These are phyloP conservation scores for Drosophila aff. DNA, from an alignment of 1,140 invertebrate genomes.

Conservation along the genomic window DNA sequence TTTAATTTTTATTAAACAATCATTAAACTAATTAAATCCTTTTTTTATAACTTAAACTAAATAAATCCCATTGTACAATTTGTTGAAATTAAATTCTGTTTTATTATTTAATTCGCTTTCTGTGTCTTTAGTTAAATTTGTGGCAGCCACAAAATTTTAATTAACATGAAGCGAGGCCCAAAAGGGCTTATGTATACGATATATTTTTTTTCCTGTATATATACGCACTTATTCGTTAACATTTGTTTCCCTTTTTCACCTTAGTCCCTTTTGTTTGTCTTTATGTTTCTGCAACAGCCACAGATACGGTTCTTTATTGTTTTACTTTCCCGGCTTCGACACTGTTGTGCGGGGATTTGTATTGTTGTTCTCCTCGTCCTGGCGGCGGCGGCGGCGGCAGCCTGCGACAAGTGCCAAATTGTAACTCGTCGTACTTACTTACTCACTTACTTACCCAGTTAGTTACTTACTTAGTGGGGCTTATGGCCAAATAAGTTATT, in stretches of 20 bases:
- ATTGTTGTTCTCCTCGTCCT: conserved; percentile 14
- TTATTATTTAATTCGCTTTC: neutral
- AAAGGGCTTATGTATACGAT: neutral
- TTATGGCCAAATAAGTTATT: conserved; percentile 54
- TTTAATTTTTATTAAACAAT: too few relatives aligned
- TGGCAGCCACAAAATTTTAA: neutral
- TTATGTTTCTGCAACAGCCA: conserved; percentile 33
- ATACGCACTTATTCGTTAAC: conserved; percentile 3
- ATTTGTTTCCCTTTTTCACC: conserved; percentile 6
- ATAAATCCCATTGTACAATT: neutral
- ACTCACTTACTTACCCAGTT: conserved; percentile 69
- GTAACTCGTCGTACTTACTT: conserved; percentile 20
- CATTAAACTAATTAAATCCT: too few relatives aligned
- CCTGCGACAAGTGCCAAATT: conserved; percentile 65
- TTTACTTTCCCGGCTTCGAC: conserved; percentile 45
- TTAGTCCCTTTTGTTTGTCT: conserved; percentile 14
- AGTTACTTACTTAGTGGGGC: conserved; percentile 58
- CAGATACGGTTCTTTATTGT: conserved; percentile 55
- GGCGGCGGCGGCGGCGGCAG: neutral
- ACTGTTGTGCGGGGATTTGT: conserved; percentile 2
- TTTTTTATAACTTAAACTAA: too few relatives aligned
- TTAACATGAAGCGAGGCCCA: neutral
- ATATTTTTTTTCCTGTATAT: neutral
- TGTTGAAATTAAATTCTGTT: neutral
- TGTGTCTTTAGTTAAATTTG: neutral